phyloP scores from a whole-genome alignment of 2,113 vertebrate genomes.

The Macroglossus sobrinus region DNA sequence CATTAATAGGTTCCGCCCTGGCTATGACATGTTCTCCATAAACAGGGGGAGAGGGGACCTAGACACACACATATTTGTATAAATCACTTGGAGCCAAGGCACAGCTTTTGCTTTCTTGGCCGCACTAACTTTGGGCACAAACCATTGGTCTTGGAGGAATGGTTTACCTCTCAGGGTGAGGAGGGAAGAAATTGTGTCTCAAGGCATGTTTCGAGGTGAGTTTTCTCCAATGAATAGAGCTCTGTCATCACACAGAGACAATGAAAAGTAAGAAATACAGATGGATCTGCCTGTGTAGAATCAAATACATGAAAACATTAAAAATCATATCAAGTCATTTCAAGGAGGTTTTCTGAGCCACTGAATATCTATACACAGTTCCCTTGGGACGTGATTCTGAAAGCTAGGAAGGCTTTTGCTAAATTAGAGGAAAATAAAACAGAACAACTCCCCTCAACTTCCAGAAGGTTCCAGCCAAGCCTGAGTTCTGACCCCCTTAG shows the following conservation, averaged over 20 bases:
- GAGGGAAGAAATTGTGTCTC: neutral
- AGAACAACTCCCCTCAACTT: neutral
- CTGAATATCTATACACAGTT: neutral
- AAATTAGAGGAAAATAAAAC: slow-evolving; percentile 63
- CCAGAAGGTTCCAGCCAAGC: slow-evolving; percentile 34
- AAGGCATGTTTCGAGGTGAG: neutral
- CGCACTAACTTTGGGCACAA: neutral
- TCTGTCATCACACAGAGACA: neutral
- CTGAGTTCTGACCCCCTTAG: slow-evolving; percentile 1
- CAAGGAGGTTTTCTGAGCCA: slow-evolving; percentile 39
- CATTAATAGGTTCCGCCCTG: too few species aligned
- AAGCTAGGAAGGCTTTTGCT: slow-evolving; percentile 52
- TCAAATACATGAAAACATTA: neutral
- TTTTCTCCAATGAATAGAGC: neutral
- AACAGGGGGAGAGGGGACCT: neutral
- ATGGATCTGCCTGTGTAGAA: neutral
- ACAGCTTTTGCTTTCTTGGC: neutral
- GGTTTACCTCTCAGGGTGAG: neutral
- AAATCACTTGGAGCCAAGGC: neutral
- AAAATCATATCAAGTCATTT: neutral
- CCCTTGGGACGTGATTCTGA: slow-evolving; percentile 38
- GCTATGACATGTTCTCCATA: neutral
- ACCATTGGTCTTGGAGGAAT: neutral
- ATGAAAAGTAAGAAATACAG: neutral
- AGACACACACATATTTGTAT: neutral